Evolutionary conservation across 1,140 invertebrate genomes (phyloP).

Genomic region (Batillaria attramentaria): DNA sequence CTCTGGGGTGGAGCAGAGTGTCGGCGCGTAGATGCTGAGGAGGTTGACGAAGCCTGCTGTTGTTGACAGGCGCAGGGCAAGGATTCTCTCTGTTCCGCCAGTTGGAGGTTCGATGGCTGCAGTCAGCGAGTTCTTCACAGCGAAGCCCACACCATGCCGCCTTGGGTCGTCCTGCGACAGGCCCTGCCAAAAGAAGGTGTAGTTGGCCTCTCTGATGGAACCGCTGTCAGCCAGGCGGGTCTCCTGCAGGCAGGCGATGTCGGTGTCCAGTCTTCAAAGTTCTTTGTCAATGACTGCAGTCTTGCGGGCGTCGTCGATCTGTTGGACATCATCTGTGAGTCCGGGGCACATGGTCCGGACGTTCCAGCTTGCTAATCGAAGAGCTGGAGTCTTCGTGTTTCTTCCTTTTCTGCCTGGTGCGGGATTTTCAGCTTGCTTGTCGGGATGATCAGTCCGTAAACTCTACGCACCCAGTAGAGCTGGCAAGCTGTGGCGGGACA

Average conservation of each 20-base stretch:
- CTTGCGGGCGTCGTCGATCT: too few relatives aligned
- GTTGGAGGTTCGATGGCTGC: slow-evolving; percentile 20
- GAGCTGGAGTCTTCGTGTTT: too few relatives aligned
- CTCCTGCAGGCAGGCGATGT: slow-evolving; percentile 22
- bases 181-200: slow-evolving; percentile 46
- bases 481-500: too few relatives aligned
- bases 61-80: slow-evolving; percentile 34
- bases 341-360: too few relatives aligned
- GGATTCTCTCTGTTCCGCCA: slow-evolving; percentile 30
- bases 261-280: neutral
- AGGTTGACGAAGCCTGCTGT: slow-evolving; percentile 31
- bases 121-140: slow-evolving; percentile 25
- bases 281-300: slow-evolving; percentile 5
- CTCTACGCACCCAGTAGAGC: too few relatives aligned
- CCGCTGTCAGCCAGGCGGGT: slow-evolving; percentile 35
- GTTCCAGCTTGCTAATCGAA: too few relatives aligned
- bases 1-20: slow-evolving; percentile 23
- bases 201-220: slow-evolving; percentile 32
- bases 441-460: too few relatives aligned
- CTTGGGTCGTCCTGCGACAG: slow-evolving; percentile 5
- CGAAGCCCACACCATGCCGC: slow-evolving; percentile 25
- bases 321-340: too few relatives aligned
- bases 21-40: slow-evolving; percentile 35
- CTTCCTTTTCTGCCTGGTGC: too few relatives aligned
- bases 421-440: too few relatives aligned